phyloP scores from a whole-genome alignment of 1,140 invertebrate species.

The Theocolax elegans region DNA sequence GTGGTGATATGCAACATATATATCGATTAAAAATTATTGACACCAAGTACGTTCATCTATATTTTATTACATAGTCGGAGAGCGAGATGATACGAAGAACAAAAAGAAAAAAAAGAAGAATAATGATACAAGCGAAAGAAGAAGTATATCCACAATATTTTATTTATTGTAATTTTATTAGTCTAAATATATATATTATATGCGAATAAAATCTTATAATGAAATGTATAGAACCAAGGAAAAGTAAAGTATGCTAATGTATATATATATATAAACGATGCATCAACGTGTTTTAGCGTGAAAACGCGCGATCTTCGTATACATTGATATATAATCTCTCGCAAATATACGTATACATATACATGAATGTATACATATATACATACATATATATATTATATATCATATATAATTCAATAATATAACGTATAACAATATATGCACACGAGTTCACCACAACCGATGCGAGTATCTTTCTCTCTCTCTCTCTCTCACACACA shows the following conservation, averaged over 20 bases:
- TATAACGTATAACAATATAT: no score
- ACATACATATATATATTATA: background rate
- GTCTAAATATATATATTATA: background rate
- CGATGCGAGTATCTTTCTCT: no score
- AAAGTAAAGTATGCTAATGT: background rate
- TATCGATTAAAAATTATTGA: background rate
- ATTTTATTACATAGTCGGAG: no score
- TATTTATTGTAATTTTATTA: constrained; percentile 22
- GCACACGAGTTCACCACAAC: no score
- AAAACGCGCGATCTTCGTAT: constrained; percentile 19
- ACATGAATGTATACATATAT: no score
- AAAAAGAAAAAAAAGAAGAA: no score
- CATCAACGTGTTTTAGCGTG: background rate
- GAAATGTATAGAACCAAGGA: constrained; percentile 14
- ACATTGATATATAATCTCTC: constrained; percentile 20
- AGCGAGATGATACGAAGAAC: no score
- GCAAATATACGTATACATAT: no score
- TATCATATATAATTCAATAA: no score
- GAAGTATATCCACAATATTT: constrained; percentile 16
- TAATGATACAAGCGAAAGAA: no score
- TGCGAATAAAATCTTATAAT: constrained; percentile 29
- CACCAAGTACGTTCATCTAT: background rate
- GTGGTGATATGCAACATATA: no score
- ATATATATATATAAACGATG: constrained; percentile 6
- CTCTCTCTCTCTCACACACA: no score